These are phyloP conservation scores for Anisognathus igniventris DNA, from an alignment of 2,797 vertebrate genomes.

Conservation along the genomic window DNA sequence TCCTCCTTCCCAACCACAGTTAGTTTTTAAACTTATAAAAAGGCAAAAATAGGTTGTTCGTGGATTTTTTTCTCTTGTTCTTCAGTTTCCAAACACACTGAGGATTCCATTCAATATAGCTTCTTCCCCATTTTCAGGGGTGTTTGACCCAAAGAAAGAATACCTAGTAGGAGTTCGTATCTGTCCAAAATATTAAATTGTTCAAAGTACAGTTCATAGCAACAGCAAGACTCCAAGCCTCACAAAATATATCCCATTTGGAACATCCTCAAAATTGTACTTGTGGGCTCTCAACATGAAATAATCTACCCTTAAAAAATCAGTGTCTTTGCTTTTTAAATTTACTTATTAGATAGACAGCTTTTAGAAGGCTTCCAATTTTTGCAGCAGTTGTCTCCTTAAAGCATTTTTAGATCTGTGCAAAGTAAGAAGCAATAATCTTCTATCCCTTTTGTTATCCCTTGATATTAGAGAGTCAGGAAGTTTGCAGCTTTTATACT, in stretches of 20 bases:
- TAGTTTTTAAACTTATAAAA: slow-evolving; percentile 35
- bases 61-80: neutral
- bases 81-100: slow-evolving; percentile 26
- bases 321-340: neutral
- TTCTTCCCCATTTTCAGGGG: slow-evolving; percentile 26
- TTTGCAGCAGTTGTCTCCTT: slow-evolving; percentile 34
- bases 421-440: slow-evolving; percentile 18
- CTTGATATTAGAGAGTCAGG: neutral
- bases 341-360: neutral
- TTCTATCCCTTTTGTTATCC: slow-evolving; percentile 5
- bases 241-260: slow-evolving; percentile 41
- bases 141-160: slow-evolving; percentile 48
- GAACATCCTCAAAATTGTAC: slow-evolving; percentile 17
- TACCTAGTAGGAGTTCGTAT: slow-evolving; percentile 41
- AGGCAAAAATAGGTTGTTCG: slow-evolving; percentile 7
- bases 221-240: slow-evolving; percentile 47
- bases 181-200: slow-evolving; percentile 46
- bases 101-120: slow-evolving; percentile 22
- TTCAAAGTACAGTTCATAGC: slow-evolving; percentile 54
- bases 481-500: slow-evolving; percentile 42
- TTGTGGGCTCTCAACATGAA: slow-evolving; percentile 4
- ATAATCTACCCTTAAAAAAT: slow-evolving; percentile 11
- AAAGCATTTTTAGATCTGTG: slow-evolving; percentile 32
- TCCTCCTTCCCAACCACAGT: slow-evolving; percentile 9
- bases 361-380: slow-evolving; percentile 35